Evolutionary conservation across 2,888 invertebrate genomes (phyloP).

Genomic region (Mythimna lalbum): DNA sequence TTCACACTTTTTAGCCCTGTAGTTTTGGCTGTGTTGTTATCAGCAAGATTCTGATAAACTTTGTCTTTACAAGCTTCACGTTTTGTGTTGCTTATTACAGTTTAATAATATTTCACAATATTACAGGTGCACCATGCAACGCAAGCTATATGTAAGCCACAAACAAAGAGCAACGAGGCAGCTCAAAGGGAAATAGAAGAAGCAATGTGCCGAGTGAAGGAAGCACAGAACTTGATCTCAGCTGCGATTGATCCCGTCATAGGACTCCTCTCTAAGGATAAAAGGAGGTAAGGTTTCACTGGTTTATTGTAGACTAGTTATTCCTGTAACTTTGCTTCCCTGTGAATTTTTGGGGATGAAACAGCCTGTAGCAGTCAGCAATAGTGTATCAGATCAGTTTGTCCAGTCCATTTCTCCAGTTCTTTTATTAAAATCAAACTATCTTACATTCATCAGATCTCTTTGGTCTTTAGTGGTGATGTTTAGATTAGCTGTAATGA

Average conservation of each 20-base stretch:
- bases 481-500: too few species aligned
- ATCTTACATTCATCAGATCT: too few species aligned
- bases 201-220: slow-evolving; percentile 98
- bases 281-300: slow-evolving; percentile 89
- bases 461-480: too few species aligned
- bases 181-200: slow-evolving; percentile 99
- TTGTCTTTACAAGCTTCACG: too few species aligned
- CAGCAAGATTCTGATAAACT: too few species aligned
- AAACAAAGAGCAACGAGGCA: slow-evolving; percentile 98
- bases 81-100: neutral
- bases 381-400: too few species aligned
- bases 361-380: too few species aligned
- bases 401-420: too few species aligned
- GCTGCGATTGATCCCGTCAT: slow-evolving; percentile 98
- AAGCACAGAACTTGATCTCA: slow-evolving; percentile 98
- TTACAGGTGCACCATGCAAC: slow-evolving; percentile 96
- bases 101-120: neutral
- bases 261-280: slow-evolving; percentile 96
- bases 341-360: too few species aligned
- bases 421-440: too few species aligned
- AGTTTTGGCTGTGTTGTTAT: too few species aligned
- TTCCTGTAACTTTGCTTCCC: neutral
- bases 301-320: neutral
- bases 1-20: too few species aligned
- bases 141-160: slow-evolving; percentile 97